A percentile compares a stretch with the other conserved stretches of the same genome.
phyloP scores from a whole-genome alignment of 92 coral and sea anemone species.

The Bergia puertoricense region DNA sequence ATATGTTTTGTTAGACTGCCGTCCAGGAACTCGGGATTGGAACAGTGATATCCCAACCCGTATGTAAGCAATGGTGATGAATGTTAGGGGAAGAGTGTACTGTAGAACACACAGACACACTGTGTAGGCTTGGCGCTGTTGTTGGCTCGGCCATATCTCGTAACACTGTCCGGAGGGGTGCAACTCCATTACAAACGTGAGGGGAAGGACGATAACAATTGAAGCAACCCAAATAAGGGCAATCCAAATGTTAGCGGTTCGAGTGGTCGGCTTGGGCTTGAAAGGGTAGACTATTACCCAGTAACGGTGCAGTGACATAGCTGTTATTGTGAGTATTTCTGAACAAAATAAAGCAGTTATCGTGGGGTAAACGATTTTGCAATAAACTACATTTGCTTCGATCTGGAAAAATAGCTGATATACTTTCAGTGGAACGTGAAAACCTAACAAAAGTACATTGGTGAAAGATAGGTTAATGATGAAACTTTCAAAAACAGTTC shows the following conservation, averaged over 20 bases:
- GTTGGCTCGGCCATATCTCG: conserved; percentile 33
- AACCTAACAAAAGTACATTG: not conserved
- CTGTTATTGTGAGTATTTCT: conserved; percentile 47
- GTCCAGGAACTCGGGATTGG: conserved; percentile 12
- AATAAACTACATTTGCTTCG: not conserved
- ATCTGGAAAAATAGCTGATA: not conserved
- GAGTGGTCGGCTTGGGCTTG: conserved; percentile 33
- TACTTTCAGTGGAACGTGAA: conserved; percentile 18
- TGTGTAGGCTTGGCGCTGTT: conserved; percentile 39
- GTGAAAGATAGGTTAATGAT: not conserved
- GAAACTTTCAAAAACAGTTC: conserved; percentile 10
- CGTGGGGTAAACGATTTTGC: not conserved
- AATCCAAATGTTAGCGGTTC: conserved; percentile 17
- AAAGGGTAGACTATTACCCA: conserved; percentile 51
- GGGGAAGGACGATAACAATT: conserved; percentile 30
- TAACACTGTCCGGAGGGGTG: conserved; percentile 7
- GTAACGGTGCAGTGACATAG: conserved; percentile 50
- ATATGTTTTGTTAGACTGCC: not conserved
- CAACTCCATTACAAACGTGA: not conserved
- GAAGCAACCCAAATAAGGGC: conserved; percentile 41
- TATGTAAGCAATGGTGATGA: conserved; percentile 43
- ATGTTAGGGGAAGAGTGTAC: conserved; percentile 38
- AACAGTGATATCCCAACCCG: conserved; percentile 21
- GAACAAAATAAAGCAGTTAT: conserved; percentile 17
- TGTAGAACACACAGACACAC: conserved; percentile 40